phyloP scores from a whole-genome alignment of 1,140 invertebrate species.

The Acromyrmex heyeri region DNA sequence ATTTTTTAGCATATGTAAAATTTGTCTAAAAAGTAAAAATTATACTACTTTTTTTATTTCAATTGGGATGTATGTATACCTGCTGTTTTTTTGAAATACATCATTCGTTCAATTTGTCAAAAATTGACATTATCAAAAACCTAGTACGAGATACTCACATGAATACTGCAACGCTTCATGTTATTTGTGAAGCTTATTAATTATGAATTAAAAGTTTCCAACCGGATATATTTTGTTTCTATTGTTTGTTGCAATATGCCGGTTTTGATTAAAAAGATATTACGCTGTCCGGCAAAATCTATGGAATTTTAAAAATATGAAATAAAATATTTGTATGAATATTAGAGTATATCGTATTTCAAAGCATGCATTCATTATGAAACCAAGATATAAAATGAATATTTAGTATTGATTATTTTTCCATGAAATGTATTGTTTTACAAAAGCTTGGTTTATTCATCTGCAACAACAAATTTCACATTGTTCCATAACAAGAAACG shows the following conservation, averaged over 20 bases:
- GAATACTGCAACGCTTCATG: not conserved
- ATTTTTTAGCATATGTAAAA: not conserved
- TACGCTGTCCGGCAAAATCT: conserved; percentile 10
- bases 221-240: not conserved
- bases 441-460: conserved; percentile 22
- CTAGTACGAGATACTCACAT: too few relatives aligned
- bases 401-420: conserved; percentile 22
- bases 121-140: conserved; percentile 14
- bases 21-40: not conserved
- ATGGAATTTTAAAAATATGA: not conserved
- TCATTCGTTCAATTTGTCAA: not conserved
- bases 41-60: not conserved
- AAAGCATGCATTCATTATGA: conserved; percentile 11
- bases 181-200: conserved; percentile 16
- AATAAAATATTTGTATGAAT: conserved; percentile 13
- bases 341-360: not conserved
- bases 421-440: not conserved
- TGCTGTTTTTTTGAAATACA: not conserved
- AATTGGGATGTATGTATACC: not conserved
- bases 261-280: conserved; percentile 21
- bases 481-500: not conserved
- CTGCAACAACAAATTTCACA: not conserved
- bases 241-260: not conserved
- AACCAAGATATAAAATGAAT: not conserved
- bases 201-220: not conserved